Evolutionary conservation across 2,113 vertebrate species (phyloP).

Genomic region (Misgurnus mizolepis): DNA sequence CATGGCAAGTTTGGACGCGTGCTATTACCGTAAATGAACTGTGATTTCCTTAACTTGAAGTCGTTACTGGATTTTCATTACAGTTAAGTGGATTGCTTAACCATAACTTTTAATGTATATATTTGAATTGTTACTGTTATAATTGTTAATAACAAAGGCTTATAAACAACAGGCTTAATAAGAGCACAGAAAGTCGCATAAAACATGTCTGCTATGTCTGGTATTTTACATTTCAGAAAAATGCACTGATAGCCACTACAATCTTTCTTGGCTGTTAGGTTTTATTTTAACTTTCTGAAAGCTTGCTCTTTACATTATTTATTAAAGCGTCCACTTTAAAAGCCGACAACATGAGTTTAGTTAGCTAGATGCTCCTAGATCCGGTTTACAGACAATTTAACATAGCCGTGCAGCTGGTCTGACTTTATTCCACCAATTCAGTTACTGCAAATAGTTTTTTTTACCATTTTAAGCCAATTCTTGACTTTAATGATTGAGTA

Average conservation of each 20-base stretch:
- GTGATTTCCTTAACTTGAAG: background rate
- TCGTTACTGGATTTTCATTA: too few relatives aligned
- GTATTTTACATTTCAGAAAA: background rate
- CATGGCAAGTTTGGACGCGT: background rate
- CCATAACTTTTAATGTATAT: too few relatives aligned
- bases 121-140: background rate
- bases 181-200: background rate
- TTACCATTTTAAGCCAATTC: background rate
- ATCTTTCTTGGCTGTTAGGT: background rate
- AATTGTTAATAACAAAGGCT: too few relatives aligned
- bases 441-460: background rate
- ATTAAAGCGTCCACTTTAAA: background rate
- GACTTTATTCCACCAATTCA: constrained; percentile 37
- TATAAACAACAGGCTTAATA: too few relatives aligned
- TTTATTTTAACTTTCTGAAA: background rate
- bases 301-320: background rate
- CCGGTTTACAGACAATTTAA: background rate
- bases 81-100: too few relatives aligned
- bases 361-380: background rate
- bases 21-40: background rate
- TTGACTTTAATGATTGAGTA: background rate
- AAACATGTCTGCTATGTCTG: background rate
- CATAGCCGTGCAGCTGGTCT: constrained; percentile 11
- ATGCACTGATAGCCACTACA: background rate
- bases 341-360: background rate